Base-by-base conservation (phyloP, 2,797 vertebrate species). In the Selene dorsalis region DNA sequence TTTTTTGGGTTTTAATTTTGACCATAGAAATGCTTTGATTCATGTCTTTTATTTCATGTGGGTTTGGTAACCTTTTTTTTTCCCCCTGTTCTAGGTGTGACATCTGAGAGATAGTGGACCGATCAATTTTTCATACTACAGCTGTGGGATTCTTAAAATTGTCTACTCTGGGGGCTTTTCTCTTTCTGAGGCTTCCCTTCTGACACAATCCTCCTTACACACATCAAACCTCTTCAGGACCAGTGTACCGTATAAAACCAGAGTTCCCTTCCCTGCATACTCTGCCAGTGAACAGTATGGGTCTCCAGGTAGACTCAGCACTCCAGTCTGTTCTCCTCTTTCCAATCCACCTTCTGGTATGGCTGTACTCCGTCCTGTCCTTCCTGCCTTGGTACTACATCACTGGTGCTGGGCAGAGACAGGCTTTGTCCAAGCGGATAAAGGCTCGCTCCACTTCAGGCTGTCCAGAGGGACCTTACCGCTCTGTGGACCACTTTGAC, bases 361-460 rank as follows among this genome's bases (percentile, higher is more conserved):
- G 96, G 95, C 81, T 99, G 82, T 99, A 99, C 94, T 98, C 97
- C 66, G 12, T 94, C 75, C 87, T 99, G 84, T 96, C 97, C 89
- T 99, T 99, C 91, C 94, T 99, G 86, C 98, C 98, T 3, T 99
- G 98, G 98, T 99, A 98, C 95, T 97, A 96, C 95, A 92, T 99
- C 86, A 97, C 96, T 32, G 94, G 96, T 52, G 96, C 96, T 0
- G 95, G 96, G 87, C 91, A 96, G 87, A 97, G 90, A 93, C 95
- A 94, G 91, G 90, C 93, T 73, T 94, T 94, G 90, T 97, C 97
- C 69, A 95, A 93, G 65, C 94, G 97, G 78, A 87, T 95, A 88
- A 99, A 98, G 93, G 98, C 97, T 71, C 96, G 96, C 47, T 95
- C 97, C 67, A 91, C 92, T 60, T 94, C 94, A 6, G 95, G 96